phyloP scores from a whole-genome alignment of 2,113 vertebrate species.

The Phylloscopus trochilus region DNA sequence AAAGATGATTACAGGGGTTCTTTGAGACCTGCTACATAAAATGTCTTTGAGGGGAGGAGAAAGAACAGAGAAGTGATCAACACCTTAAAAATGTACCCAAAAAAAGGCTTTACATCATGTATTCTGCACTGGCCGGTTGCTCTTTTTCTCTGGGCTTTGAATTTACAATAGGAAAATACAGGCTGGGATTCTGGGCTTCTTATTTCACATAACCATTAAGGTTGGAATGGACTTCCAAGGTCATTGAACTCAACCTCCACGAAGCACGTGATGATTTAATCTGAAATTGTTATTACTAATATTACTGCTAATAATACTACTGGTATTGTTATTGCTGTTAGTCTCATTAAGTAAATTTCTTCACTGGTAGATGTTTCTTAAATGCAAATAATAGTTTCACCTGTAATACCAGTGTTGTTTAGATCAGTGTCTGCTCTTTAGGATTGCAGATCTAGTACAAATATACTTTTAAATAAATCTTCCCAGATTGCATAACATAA shows the following conservation, averaged over 20 bases:
- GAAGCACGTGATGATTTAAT: neutral
- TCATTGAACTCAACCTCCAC: neutral
- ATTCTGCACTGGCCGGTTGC: neutral
- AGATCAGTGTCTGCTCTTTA: neutral
- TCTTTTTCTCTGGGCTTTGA: neutral
- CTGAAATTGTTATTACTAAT: neutral
- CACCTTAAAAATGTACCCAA: neutral
- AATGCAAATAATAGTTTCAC: neutral
- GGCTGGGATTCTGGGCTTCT: neutral
- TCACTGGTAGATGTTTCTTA: neutral
- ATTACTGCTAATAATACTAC: neutral
- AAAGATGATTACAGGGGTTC: neutral
- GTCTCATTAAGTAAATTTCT: neutral
- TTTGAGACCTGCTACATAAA: neutral
- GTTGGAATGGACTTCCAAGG: neutral
- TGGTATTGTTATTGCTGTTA: neutral
- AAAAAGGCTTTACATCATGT: neutral
- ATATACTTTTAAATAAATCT: neutral
- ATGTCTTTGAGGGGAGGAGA: neutral
- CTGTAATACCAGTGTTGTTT: neutral
- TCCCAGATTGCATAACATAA: neutral
- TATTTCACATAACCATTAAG: neutral
- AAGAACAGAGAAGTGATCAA: neutral
- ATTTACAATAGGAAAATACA: neutral
- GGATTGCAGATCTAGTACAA: neutral